phyloP scores from a whole-genome alignment of 2,888 invertebrate genomes.

The Lasioglossum calceatum region DNA sequence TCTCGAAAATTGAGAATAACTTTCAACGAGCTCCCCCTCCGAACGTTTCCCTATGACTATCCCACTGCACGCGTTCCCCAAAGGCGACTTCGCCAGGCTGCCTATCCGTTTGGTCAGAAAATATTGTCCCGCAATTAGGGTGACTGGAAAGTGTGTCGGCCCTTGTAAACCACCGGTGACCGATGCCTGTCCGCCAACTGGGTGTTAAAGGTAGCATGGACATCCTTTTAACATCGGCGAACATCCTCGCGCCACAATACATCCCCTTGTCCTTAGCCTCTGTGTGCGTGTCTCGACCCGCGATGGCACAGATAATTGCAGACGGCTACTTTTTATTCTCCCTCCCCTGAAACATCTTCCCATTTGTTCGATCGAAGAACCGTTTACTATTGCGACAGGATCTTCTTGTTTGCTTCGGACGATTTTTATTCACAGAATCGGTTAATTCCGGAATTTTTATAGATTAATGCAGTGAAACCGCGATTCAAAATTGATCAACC shows the following conservation, averaged over 20 bases:
- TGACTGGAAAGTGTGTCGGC: slow-evolving; percentile 38
- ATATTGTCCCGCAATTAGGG: slow-evolving; percentile 55
- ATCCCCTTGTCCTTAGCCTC: slow-evolving; percentile 25
- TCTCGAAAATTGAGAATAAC: not conserved
- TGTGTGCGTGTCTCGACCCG: slow-evolving; percentile 29
- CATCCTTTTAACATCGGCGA: slow-evolving; percentile 56
- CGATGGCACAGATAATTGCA: slow-evolving; percentile 66
- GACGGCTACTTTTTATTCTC: slow-evolving; percentile 51
- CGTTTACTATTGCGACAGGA: not conserved
- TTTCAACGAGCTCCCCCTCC: not conserved
- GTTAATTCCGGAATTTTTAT: not conserved
- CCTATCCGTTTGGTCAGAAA: slow-evolving; percentile 31
- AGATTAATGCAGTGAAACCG: not conserved
- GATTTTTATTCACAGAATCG: not conserved
- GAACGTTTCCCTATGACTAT: not conserved
- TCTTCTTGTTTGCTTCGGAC: not conserved
- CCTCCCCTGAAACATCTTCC: slow-evolving; percentile 12
- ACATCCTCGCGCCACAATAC: slow-evolving; percentile 28
- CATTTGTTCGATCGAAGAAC: not conserved
- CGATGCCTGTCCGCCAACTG: slow-evolving; percentile 59
- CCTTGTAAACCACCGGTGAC: slow-evolving; percentile 31
- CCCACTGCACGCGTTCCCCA: not conserved
- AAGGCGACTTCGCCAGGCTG: not conserved
- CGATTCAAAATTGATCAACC: too few relatives aligned
- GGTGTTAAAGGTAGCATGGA: slow-evolving; percentile 30